These are phyloP conservation scores for Hydrochoerus hydrochaeris DNA, from an alignment of 2,113 vertebrate genomes.

Conservation along the genomic window DNA sequence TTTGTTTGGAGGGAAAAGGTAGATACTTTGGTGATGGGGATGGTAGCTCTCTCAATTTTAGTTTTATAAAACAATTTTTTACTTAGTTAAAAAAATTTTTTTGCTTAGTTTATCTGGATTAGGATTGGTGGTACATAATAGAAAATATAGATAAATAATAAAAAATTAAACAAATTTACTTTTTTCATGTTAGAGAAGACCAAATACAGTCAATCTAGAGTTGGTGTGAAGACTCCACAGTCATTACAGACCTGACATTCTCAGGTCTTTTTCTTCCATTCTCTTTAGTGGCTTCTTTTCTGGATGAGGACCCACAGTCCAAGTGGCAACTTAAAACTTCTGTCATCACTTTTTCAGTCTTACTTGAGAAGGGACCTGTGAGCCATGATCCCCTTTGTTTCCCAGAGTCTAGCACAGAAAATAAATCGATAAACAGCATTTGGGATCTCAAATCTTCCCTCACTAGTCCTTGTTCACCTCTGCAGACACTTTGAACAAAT, in stretches of 20 bases:
- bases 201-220: not conserved
- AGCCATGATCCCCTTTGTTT: not conserved
- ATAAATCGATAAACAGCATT: not conserved
- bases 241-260: not conserved
- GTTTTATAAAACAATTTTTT: not conserved
- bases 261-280: constrained; percentile 26
- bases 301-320: not conserved
- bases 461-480: not conserved
- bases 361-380: not conserved
- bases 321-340: constrained; percentile 30
- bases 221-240: not conserved
- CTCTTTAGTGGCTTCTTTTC: not conserved
- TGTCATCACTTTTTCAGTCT: not conserved
- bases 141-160: constrained; percentile 30
- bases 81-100: not conserved
- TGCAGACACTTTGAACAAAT: not conserved
- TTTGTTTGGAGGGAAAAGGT: not conserved
- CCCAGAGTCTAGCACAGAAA: not conserved
- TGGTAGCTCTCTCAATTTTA: not conserved
- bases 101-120: not conserved
- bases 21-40: fast-evolving
- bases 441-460: constrained; percentile 14
- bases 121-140: not conserved
- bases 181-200: not conserved
- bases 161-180: constrained; percentile 23